Percentiles rank a stretch among this genome's conserved stretches.
These are phyloP conservation scores for Lerista edwardsae DNA, from an alignment of 2,797 vertebrate species.

Conservation along the genomic window DNA sequence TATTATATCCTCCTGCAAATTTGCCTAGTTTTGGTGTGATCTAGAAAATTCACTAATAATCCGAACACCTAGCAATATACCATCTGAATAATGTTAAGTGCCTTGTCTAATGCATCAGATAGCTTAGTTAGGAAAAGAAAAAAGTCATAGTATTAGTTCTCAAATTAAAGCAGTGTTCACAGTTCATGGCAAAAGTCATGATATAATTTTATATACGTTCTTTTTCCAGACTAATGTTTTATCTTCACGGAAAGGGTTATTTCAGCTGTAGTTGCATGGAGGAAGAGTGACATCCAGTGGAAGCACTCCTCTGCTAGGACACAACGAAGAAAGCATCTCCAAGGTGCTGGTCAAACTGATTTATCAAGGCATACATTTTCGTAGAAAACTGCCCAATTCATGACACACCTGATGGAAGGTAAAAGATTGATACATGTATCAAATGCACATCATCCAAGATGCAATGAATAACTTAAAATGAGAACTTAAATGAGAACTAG, in stretches of 20 bases:
- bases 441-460: not conserved
- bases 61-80: not conserved
- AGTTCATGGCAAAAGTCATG: not conserved
- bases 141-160: not conserved
- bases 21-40: not conserved
- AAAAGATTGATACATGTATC: not conserved
- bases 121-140: not conserved
- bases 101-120: not conserved
- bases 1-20: not conserved
- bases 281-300: slow-evolving; percentile 68
- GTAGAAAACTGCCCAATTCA: not conserved
- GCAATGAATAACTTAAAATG: not conserved
- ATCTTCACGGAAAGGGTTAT: slow-evolving; percentile 36
- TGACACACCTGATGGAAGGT: not conserved
- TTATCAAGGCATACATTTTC: not conserved
- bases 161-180: not conserved
- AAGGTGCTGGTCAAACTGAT: not conserved
- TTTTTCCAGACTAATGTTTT: slow-evolving; percentile 18
- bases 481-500: not conserved
- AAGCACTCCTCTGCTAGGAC: slow-evolving; percentile 26
- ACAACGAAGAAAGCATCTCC: slow-evolving; percentile 10
- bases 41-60: not conserved
- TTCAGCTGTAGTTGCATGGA: slow-evolving; percentile 39
- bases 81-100: not conserved
- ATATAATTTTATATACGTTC: slow-evolving; percentile 24